A percentile compares a stretch with the other conserved stretches of the same genome.
Evolutionary conservation across 2,113 vertebrate species (phyloP).

Genomic region (Nasalis larvatus): DNA sequence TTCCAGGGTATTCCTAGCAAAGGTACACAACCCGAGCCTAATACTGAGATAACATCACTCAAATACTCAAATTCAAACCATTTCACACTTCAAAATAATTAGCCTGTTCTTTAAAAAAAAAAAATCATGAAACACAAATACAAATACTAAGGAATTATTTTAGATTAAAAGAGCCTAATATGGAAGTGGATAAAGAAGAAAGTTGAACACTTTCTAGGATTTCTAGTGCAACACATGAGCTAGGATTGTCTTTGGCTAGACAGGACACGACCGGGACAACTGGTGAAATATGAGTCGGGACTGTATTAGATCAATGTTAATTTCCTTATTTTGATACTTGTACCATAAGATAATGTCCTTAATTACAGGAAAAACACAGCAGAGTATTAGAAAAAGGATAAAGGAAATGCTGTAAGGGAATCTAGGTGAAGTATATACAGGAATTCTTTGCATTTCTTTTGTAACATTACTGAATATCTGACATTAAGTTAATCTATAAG

Average conservation of each 20-base stretch:
- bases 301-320: accelerated
- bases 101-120: neutral
- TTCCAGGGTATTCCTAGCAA: neutral
- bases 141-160: neutral
- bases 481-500: neutral
- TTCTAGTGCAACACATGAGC: neutral
- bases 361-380: neutral
- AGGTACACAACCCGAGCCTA: neutral
- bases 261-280: neutral
- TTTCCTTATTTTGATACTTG: neutral
- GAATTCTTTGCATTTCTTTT: neutral
- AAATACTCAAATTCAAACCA: neutral
- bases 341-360: neutral
- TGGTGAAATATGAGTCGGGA: neutral
- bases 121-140: neutral
- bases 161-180: neutral
- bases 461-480: neutral
- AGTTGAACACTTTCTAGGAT: too few relatives aligned
- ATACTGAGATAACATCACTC: neutral
- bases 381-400: neutral
- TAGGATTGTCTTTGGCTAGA: neutral
- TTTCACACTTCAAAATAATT: neutral
- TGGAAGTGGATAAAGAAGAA: neutral
- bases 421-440: accelerated
- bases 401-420: neutral